Evolutionary conservation across 2,113 vertebrate genomes (phyloP).

Genomic region (Okapia johnstoni): DNA sequence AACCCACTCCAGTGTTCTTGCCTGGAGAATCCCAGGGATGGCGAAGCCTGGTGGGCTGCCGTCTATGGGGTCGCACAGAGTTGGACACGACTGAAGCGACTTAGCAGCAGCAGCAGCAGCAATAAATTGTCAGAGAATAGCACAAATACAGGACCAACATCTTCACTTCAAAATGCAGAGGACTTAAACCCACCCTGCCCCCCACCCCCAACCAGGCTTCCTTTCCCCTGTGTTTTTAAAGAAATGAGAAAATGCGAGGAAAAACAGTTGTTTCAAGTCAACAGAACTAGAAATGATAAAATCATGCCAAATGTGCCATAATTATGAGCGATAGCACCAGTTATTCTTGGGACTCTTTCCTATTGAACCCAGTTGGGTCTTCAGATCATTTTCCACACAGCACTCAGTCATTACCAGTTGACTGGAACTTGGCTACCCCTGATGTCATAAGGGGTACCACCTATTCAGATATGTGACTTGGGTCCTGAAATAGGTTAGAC

Average conservation of each 20-base stretch:
- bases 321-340: not conserved
- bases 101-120: no score
- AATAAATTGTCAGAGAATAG: not conserved
- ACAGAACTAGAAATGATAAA: not conserved
- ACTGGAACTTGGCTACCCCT: not conserved
- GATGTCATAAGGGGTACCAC: not conserved
- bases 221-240: not conserved
- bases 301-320: not conserved
- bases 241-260: not conserved
- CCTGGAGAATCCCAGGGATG: no score
- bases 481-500: not conserved
- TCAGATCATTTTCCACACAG: not conserved
- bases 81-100: no score
- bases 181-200: not conserved
- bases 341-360: not conserved
- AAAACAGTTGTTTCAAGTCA: not conserved
- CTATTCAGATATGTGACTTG: not conserved
- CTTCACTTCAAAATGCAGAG: not conserved
- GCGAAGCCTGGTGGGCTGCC: no score
- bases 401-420: not conserved
- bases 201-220: not conserved
- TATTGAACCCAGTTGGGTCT: not conserved
- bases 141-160: not conserved
- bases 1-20: no score
- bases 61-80: no score